Base-by-base conservation (phyloP, 2,113 vertebrate species). In the Halcyon senegalensis region DNA sequence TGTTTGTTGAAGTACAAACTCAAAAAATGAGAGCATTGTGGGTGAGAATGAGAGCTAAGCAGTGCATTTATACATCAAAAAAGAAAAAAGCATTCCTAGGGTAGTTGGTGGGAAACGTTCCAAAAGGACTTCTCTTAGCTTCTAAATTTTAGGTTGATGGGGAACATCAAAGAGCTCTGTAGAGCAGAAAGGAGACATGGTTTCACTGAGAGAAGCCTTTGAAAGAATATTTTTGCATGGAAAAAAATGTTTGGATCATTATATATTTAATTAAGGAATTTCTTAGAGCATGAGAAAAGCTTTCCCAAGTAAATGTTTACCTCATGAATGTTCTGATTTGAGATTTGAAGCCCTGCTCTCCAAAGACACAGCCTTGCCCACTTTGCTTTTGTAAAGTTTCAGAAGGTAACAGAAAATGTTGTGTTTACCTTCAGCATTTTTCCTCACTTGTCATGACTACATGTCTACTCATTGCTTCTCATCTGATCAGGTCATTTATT, bases 81-180 rank as follows among this genome's bases (percentile, higher is more conserved):
- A 16, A 24, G 31, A 19, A 31, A 64, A 23, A 41, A 11, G 0
- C 16, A 64, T 43, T 44, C 10, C 23, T n/a, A 73, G 35, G 19
- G 3, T 37, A 78, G 8, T 8, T 43, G 60, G n/a, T 67, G 17
- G 18, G 18, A 79, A 85, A 48, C 33, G 5, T 48, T 85, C 9
- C 35, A 27, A 64, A 58, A 72, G 2, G 46, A 80, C 3, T 39
- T 7, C 10, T 55, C 55, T 64, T 16, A 39, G 14, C 7, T 66
- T 39, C 5, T 67, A 5, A 2, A 0, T 10, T 1, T 35, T 67
- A 23, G 1, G 1, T 20, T 67, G 16, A 16, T 78, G 13, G 16
- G 7, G 19, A 82, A 46, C 6, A 3, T 35, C 25, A 33, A 81
- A 11, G 33, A 58, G 11, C 8, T 66, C n/a, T 78, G 12, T 9